Percentiles rank a stretch among this genome's conserved stretches.
Conservation (phyloP, 2,113 vertebrate species). For the Rhinolophus sinicus region DNA sequence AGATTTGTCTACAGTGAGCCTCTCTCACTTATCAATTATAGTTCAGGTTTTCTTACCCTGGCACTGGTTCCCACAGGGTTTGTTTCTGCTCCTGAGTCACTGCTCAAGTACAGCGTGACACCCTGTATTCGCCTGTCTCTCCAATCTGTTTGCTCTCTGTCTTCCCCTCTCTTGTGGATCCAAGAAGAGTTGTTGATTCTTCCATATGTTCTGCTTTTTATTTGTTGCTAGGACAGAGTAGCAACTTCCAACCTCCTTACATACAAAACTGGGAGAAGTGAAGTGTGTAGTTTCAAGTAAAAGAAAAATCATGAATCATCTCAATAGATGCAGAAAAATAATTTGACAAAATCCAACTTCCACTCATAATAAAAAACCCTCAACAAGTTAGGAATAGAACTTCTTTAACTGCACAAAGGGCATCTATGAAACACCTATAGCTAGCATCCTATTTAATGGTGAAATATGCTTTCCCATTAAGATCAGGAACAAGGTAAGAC, state of each 20-base stretch:
- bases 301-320: background rate
- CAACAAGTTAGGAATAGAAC: background rate
- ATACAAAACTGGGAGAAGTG: background rate
- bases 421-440: background rate
- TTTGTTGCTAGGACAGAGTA: background rate
- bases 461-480: background rate
- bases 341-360: background rate
- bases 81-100: background rate
- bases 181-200: background rate
- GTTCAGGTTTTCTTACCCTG: background rate
- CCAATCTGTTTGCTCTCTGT: background rate
- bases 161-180: background rate
- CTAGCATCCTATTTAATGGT: background rate
- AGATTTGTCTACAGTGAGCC: background rate
- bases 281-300: background rate
- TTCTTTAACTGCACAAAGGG: background rate
- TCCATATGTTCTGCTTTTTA: background rate
- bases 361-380: background rate
- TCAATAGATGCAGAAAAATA: background rate
- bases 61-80: background rate
- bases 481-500: background rate
- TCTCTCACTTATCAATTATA: background rate
- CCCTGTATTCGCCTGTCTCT: background rate
- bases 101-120: background rate
- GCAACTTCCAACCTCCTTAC: background rate